Base-by-base conservation (phyloP, 2,797 vertebrate genomes). In the Austrolebias charrua region DNA sequence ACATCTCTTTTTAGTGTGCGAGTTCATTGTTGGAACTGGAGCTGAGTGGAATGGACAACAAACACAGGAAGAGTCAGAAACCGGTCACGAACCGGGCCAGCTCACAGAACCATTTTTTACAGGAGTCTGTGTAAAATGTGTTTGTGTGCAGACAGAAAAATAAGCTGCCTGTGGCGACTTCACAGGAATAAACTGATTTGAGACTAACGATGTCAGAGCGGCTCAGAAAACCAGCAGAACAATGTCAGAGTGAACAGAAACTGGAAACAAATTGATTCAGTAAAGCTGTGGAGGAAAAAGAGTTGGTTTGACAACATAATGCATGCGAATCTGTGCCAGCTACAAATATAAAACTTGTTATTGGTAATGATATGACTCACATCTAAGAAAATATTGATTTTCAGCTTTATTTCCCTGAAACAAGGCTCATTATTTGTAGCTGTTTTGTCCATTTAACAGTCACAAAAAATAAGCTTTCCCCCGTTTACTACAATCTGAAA, bases 311-410 rank as follows among this genome's bases (percentile, higher is more conserved):
- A 19, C 61, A 57, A 52, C 7, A 40, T 29, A 69, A 52, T 6
- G 52, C 50, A 63, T 57, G 69, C 44, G 52, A 31, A 53, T 70
- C 71, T 73, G 49, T 58, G 54, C 15, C 35, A 33, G 61, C 45
- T 56, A 31, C 10, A 1, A 6, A 43, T 67, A 49, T 10, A 75
- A 80, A 64, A 73, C n/a, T n/a, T n/a, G n/a, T 60, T 77, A 59
- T 64, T 75, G 1, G 48, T 44, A 68, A 76, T 65, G 33, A 71
- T 72, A 11, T 54, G 69, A 78, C 66, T 55, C 60, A 16, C 66
- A 71, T 54, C 56, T 51, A 55, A 71, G 56, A 62, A 68, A 71
- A 64, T 65, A 68, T 48, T 60, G 60, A 78, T 82, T 76, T 80
- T 80, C 28, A 52, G 14, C 56, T 59, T 20, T 2, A 50, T 35